Percentiles rank a stretch among this genome's conserved stretches.
Evolutionary conservation across 2,797 vertebrate species (phyloP).

Genomic region (Meriones psammophilus): DNA sequence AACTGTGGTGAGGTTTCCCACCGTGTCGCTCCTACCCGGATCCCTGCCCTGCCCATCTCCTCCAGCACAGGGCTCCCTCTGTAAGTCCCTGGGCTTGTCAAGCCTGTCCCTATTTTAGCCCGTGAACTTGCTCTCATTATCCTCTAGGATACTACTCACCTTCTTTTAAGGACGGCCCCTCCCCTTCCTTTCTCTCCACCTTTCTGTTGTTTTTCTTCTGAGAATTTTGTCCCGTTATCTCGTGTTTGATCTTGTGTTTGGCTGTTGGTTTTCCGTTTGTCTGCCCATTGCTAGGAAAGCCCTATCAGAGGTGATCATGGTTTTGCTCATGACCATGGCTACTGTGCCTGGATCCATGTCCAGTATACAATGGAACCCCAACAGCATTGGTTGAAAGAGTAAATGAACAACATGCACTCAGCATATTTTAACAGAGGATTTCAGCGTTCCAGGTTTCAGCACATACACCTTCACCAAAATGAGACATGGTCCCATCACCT

Average conservation of each 20-base stretch:
- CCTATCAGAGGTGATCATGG: not conserved
- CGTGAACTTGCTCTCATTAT: not conserved
- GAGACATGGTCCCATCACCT: not conserved
- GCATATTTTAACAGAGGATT: not conserved
- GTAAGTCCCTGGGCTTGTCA: not conserved
- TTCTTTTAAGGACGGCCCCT: not conserved
- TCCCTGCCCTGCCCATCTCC: not conserved
- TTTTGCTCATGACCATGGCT: not conserved
- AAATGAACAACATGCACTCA: not conserved
- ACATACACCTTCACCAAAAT: not conserved
- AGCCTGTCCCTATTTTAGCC: not conserved
- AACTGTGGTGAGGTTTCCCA: not conserved
- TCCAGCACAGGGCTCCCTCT: not conserved
- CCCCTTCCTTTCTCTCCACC: accelerated
- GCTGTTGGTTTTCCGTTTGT: not conserved
- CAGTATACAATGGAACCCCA: not conserved
- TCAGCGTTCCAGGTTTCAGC: not conserved
- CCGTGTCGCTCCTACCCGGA: not conserved
- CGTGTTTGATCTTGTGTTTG: slow-evolving; percentile 15
- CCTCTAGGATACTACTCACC: not conserved
- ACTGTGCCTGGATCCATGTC: not conserved
- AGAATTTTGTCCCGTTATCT: not conserved
- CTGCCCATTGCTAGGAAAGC: not conserved
- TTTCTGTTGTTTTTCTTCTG: not conserved
- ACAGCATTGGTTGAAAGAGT: not conserved